Evolutionary conservation across 2,113 vertebrate species (phyloP).

Genomic region (Entomyzon cyanotis): DNA sequence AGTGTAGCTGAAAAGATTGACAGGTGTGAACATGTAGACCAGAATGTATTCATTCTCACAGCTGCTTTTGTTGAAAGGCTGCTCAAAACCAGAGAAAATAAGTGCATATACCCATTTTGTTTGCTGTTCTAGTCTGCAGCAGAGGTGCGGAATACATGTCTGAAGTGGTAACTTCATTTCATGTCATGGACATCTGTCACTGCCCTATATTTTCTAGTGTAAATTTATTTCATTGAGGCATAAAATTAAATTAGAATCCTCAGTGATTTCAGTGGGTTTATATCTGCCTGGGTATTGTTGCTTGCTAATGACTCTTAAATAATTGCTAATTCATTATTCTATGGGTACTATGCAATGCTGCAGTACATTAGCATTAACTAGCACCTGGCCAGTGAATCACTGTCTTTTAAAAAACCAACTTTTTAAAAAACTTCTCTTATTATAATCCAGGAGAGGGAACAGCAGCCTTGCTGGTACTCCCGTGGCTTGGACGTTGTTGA

Average conservation of each 20-base stretch:
- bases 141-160: background rate
- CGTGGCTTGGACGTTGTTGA: accelerated
- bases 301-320: background rate
- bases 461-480: background rate
- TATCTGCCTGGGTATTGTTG: background rate
- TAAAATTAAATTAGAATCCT: background rate
- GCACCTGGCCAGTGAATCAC: background rate
- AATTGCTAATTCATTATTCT: background rate
- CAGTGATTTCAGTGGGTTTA: background rate
- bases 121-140: background rate
- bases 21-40: background rate
- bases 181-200: background rate
- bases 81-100: background rate
- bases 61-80: background rate
- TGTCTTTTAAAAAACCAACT: background rate
- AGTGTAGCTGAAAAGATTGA: background rate
- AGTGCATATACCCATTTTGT: background rate
- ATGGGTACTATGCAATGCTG: background rate
- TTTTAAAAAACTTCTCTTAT: background rate
- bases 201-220: background rate
- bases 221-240: background rate
- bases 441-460: background rate
- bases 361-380: background rate
- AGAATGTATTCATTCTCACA: background rate
- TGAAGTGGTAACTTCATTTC: background rate